Base-by-base conservation (phyloP, 2,113 vertebrate genomes). In the Empidonax alnorum region DNA sequence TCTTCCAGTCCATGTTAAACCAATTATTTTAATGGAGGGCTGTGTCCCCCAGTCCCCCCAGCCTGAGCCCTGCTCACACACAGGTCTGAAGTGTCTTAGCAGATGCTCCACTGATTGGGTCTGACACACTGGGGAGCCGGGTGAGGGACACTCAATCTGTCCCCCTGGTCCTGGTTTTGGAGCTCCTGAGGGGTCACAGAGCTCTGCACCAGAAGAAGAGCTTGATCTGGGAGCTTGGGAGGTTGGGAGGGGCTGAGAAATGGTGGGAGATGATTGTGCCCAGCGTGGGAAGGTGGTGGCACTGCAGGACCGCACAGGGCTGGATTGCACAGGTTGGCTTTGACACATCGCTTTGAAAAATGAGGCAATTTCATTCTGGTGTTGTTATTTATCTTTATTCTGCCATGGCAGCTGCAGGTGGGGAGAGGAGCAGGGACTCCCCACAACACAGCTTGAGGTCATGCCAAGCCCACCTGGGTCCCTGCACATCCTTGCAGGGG, bases 391-490 rank as follows among this genome's bases (percentile, higher is more conserved):
- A 42, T 72, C 63, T 62, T 79, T 39, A n/a, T 82, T 85, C 52
- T 4, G 12, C 66, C 27, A 56, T 39, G 28, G 63, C 15, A 31
- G 47, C 66, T 35, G 52, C 58, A 19, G 67, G 69, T 23, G n/a
- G 15, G 58, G 68, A 30, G 35, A 39, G 46, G 24, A 59, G 24
- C 62, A 46, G 53, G 49, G 33, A 12, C 14, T 49, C 62, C 18
- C 1, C 1, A 2, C 3, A 12, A 30, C 37, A 3, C 78, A 59
- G n/a, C 35, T 50, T 1, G 3, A 12, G 33, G 52, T 31, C 63
- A 19, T 5, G 2, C 58, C 2, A 5, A 41, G 33, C n/a, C 39
- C 31, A 14, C 6, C 75, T 5, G 3, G 16, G 27, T 74, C 27
- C 52, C 53, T 65, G 20, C 33, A 13, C 1, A 1, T 53, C 65